These are phyloP conservation scores for Sialis fuliginosa DNA, from an alignment of 2,888 invertebrate genomes.

Conservation along the genomic window DNA sequence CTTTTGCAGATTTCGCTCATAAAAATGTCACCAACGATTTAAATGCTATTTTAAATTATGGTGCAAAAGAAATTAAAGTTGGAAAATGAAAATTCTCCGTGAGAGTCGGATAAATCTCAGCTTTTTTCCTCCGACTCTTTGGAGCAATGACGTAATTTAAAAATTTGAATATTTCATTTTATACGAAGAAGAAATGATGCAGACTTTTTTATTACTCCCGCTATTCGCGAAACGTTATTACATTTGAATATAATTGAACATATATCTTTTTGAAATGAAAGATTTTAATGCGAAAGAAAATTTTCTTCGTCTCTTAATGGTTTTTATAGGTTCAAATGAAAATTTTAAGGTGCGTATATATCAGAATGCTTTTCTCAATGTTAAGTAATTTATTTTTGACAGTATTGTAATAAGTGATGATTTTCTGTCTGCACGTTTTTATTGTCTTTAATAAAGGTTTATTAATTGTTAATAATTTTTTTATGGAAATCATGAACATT, in stretches of 20 bases:
- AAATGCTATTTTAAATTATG: conserved; percentile 14
- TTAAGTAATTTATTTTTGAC: background rate
- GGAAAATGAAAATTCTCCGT: background rate
- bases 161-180: conserved; percentile 6
- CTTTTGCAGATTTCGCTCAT: conserved; percentile 12
- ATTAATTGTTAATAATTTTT: too few species aligned
- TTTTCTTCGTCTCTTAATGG: background rate
- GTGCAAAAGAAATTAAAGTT: conserved; percentile 5
- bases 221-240: background rate
- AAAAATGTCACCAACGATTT: conserved; percentile 22
- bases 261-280: conserved; percentile 1
- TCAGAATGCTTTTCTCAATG: background rate
- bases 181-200: background rate
- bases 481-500: too few species aligned
- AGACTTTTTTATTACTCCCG: conserved; percentile 4
- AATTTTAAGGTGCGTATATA: background rate
- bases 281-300: too few species aligned
- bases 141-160: conserved; percentile 1
- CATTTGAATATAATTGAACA: conserved; percentile 7
- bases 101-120: background rate
- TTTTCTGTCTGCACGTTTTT: too few species aligned
- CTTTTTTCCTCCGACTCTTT: background rate
- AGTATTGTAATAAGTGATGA: background rate
- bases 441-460: too few species aligned
- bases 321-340: background rate